Evolutionary conservation across 2,113 vertebrate species (phyloP).

Genomic region (Condylura cristata): DNA sequence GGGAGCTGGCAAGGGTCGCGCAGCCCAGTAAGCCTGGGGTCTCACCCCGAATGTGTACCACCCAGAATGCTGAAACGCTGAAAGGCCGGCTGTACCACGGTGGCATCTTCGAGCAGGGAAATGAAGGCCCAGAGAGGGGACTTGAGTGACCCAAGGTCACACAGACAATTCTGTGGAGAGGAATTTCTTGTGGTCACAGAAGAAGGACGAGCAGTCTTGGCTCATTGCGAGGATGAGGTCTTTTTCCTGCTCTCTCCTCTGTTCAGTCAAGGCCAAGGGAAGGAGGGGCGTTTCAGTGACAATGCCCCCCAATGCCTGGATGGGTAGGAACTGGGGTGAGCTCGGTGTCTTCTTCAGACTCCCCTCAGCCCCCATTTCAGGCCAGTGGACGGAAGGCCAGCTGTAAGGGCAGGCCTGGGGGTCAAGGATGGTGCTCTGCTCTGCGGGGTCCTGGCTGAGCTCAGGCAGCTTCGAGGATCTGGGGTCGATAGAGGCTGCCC

Average conservation of each 20-base stretch:
- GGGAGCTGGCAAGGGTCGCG: not conserved
- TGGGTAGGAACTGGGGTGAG: fast-evolving
- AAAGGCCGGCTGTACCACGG: not conserved
- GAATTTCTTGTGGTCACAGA: not conserved
- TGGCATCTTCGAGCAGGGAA: not conserved
- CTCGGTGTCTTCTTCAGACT: not conserved
- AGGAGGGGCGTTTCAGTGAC: not conserved
- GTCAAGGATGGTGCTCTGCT: not conserved
- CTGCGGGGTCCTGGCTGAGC: not conserved
- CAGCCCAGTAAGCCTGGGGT: not conserved
- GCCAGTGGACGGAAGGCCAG: fast-evolving
- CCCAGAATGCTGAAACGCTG: not conserved
- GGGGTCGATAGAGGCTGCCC: not conserved
- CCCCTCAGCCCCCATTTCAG: not conserved
- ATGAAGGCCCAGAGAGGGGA: not conserved
- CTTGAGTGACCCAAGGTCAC: not conserved
- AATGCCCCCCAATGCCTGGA: not conserved
- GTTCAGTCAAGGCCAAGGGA: not conserved
- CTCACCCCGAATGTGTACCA: not conserved
- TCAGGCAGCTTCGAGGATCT: not conserved
- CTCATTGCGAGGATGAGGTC: not conserved
- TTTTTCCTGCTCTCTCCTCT: not conserved
- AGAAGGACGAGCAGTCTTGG: not conserved
- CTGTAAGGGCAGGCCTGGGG: not conserved
- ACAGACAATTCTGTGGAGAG: fast-evolving